phyloP scores from a whole-genome alignment of 2,113 vertebrate species.

The Actinemys pallida region DNA sequence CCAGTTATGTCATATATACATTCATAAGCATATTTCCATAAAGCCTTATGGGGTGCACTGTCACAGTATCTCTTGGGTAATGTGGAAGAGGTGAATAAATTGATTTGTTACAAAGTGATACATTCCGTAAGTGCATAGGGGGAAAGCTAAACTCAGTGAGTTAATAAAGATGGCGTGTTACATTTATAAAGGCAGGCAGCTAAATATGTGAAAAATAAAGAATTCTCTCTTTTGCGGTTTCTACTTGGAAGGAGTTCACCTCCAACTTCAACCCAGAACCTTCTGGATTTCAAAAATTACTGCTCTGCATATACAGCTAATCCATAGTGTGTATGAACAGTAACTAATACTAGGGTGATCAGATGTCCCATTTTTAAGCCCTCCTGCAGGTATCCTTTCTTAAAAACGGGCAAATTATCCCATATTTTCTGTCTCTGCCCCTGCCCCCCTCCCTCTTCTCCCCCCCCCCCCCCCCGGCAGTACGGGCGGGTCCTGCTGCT shows the following conservation, averaged over 20 bases:
- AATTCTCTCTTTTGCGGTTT: background rate
- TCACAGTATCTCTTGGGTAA: background rate
- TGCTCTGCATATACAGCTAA: background rate
- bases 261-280: background rate
- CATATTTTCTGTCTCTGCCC: too few species aligned
- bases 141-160: background rate
- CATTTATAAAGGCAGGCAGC: background rate
- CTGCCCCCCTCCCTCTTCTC: too few species aligned
- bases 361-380: too few species aligned
- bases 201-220: background rate
- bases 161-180: background rate
- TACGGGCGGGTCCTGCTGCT: too few species aligned
- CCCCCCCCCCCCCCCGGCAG: too few species aligned
- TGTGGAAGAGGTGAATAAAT: background rate
- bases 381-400: too few species aligned
- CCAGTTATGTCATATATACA: too few species aligned
- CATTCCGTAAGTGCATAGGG: background rate
- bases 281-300: constrained; percentile 13
- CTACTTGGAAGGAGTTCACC: constrained; percentile 15
- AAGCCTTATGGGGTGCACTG: too few species aligned
- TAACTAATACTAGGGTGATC: background rate
- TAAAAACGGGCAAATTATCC: too few species aligned
- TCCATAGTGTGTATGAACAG: background rate
- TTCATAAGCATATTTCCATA: too few species aligned
- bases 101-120: background rate